These are phyloP conservation scores for Amphipyra berbera DNA, from an alignment of 2,888 invertebrate species.

Conservation along the genomic window DNA sequence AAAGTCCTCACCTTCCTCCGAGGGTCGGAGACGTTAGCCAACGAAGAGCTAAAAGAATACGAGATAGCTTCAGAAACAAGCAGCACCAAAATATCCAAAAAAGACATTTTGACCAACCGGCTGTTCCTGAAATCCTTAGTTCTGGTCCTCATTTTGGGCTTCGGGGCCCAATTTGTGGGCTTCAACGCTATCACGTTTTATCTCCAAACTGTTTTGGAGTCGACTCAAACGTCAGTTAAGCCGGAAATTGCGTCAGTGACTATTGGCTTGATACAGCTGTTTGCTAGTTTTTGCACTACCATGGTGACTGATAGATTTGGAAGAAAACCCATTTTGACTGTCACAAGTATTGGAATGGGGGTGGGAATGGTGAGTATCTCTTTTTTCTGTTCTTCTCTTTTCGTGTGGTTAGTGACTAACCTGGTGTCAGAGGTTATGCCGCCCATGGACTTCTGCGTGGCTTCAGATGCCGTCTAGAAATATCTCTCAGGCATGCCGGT, in stretches of 20 bases:
- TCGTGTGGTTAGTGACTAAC: no score
- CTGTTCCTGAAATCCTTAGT: conserved; percentile 46
- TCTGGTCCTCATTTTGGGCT: conserved; percentile 20
- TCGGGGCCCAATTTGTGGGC: conserved; percentile 65
- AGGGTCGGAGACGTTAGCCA: conserved; percentile 69
- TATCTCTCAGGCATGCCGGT: no score
- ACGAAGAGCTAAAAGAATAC: conserved; percentile 75
- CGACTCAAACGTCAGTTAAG: conserved; percentile 71
- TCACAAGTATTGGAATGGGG: conserved; percentile 61
- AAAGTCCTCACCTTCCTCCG: conserved; percentile 70
- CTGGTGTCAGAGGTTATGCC: no score
- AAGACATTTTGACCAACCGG: conserved; percentile 46
- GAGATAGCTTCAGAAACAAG: conserved; percentile 34
- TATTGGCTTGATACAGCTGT: conserved; percentile 73
- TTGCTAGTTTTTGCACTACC: conserved; percentile 69
- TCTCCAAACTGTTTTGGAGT: conserved; percentile 75
- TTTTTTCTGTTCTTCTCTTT: background rate
- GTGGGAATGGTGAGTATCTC: conserved; percentile 68
- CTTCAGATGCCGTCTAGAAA: no score
- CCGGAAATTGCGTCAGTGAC: conserved; percentile 73
- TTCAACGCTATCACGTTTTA: conserved; percentile 75
- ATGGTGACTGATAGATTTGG: conserved; percentile 43
- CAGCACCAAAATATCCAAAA: conserved; percentile 36
- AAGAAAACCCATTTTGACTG: conserved; percentile 62
- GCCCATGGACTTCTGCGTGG: no score